Base-by-base conservation (phyloP, 2,888 invertebrate genomes). In the Pyrrhia umbra region DNA sequence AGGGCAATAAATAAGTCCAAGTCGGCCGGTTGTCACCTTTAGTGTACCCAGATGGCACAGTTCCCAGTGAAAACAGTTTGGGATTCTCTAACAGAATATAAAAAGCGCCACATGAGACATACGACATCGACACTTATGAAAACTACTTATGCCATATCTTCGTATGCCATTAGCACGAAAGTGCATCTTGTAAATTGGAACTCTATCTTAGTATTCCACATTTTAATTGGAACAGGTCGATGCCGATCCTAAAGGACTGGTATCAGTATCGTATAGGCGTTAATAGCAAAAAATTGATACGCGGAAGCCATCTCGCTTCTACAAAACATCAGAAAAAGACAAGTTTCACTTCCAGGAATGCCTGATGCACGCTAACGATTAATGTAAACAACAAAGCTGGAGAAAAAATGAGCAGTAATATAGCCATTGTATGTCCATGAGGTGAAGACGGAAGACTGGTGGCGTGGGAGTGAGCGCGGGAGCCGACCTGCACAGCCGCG, bases 331-430 rank as follows among this genome's bases (percentile, higher is more conserved):
- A 89, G 85, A 91, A 90, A 90, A 90, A 92, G 82, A 83, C 77
- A 85, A 85, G 90, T 91, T 90, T 90, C 87, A 84, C 87, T 94
- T 91, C 93, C 88, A 92, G 90, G 93, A 92, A 93, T 86, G 83
- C 82, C 86, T 84, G 86, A 82, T 85, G 86, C 85, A 85, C 87
- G 83, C 80, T 88, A 88, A 89, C 86, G 82, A 89, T 88, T 90
- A 88, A 90, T 86, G 88, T 86, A 89, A 87, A 88, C 86, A 90
- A 90, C 89, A 87, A 87, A 90, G 87, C 82, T 84, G 83, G 73
- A 80, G 76, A 91, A 92, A 93, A 94, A 94, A 90, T 85, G 80
- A 83, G 85, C 88, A 88, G 89, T 89, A 90, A 89, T 83, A 87
- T 87, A 83, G 88, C 91, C 86, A 93, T 93, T 94, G 93, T 93